Evolutionary conservation across 2,888 invertebrate genomes (phyloP), one percentile per base, ranked within the genome.

Genomic region (Apamea monoglypha): DNA sequence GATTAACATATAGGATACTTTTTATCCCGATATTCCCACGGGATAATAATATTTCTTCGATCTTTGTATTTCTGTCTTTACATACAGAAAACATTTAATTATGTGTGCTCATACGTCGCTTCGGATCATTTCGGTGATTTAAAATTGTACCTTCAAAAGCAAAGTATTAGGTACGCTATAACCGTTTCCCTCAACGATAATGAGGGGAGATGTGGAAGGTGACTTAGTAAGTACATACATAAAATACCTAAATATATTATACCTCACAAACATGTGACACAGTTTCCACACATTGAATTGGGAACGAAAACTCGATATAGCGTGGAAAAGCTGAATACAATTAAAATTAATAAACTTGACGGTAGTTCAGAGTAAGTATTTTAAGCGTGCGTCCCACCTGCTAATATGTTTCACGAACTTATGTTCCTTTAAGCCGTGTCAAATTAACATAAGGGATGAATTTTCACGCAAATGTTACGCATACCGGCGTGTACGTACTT

Each of bases 361-460:
- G 63, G 78, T 76, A 87, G 67, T 83, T 82, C 74, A 74, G 68
- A 71, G 76, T 66, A 68, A 81, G 83, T 82, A 81, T 83, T 88
- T 85, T 73, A 86, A 81, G 74, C 66, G 69, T n/a, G 47, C 75
- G 81, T 72, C 47, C 79, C 83, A 86, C 83, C 78, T 85, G 80
- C 73, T 88, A 77, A 83, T 86, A 83, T 76, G 78, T 87, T 86
- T 83, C 82, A 83, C 63, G 77, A 81, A 81, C 78, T 77, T 80
- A 85, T 80, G 82, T 81, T 80, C 80, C 74, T 82, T 75, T 72
- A 67, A 84, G 76, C 81, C 82, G 81, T 76, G 85, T 83, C 80
- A 84, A 88, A 89, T 89, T 85, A 88, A 82, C 85, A 87, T 88
- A 88, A 77, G 88, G 89, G 88, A 88, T 83, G 87, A 89, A 87